Conservation (phyloP, 2,888 invertebrate genomes). For the Eledona agricola region DNA sequence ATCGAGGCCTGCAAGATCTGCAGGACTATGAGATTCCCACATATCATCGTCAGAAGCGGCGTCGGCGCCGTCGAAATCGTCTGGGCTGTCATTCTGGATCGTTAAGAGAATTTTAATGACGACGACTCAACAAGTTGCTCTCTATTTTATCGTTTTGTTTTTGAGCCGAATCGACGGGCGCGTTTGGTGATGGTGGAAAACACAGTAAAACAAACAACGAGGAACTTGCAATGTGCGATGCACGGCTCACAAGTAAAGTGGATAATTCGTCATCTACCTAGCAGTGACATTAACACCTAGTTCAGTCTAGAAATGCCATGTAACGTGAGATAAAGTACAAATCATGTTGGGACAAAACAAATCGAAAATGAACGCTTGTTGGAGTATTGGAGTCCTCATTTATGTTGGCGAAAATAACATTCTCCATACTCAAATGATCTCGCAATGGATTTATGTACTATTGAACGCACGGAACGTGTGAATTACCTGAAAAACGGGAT, state of each 20-base stretch:
- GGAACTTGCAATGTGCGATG: constrained; percentile 67
- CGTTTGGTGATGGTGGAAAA: constrained; percentile 35
- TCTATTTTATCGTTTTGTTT: constrained; percentile 10
- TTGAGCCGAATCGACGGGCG: constrained; percentile 7
- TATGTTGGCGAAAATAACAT: constrained; percentile 8
- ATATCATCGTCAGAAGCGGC: constrained; percentile 68
- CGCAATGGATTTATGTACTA: constrained; percentile 18
- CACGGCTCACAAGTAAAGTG: constrained; percentile 60
- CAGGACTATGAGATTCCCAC: constrained; percentile 69
- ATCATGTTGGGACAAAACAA: constrained; percentile 17
- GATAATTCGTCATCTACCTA: constrained; percentile 33
- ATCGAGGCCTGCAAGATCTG: constrained; percentile 66
- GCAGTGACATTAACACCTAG: constrained; percentile 35
- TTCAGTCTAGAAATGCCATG: constrained; percentile 31
- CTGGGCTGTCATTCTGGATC: constrained; percentile 79
- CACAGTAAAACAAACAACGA: constrained; percentile 37
- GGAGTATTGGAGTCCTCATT: too few species aligned
- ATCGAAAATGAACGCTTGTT: constrained; percentile 17
- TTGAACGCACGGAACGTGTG: background rate
- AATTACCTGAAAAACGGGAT: constrained; percentile 70
- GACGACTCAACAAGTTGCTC: constrained; percentile 30
- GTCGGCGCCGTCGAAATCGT: constrained; percentile 68
- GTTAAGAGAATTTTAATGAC: constrained; percentile 39
- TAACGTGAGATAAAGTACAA: constrained; percentile 24
- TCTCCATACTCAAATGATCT: constrained; percentile 7